Evolutionary conservation across 1,140 invertebrate species (phyloP), one percentile per base, ranked within the genome.

Genomic region (Zaprionus camerounensis): DNA sequence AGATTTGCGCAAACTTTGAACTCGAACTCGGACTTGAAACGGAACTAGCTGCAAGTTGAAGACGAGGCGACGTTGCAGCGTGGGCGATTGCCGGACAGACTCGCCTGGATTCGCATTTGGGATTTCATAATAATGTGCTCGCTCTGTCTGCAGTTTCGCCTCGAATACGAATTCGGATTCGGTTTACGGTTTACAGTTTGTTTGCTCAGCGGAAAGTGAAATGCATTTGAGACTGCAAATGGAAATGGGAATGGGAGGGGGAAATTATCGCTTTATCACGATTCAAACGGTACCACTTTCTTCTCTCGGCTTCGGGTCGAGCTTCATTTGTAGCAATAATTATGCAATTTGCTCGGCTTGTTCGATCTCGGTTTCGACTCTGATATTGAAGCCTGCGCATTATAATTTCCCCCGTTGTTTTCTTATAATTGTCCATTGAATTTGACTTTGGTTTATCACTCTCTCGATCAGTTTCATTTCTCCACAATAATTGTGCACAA

Each of bases 271-370:
- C 84, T 88, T 88, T 88, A 88, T 88, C 84, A 88, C 84, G 84
- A 88, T 88, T 88, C 84, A 88, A 88, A 90, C 84, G 84, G 85
- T 88, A 84, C 84, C 81, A 88, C 84, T 88, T 88, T 87, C 83
- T 87, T 87, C 64, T 69, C n/a, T 20, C 59, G 76, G 69, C 73
- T 74, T 76, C 81, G 80, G 28, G 44, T 58, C 31, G 63, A 84
- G 81, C 84, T 88, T 90, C 84, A 88, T 88, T 88, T 88, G 84
- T 81, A 76, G 81, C 81, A 88, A 88, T 88, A 88, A 88, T 88
- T 88, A 88, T 88, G 84, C 84, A 88, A 88, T 88, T 88, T 90
- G 85, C 85, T 88, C 7, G 55, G 38, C 70, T 67, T 22, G 75
- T 73, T 71, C 22, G 17, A 12, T 58, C 38, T 28, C 6, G 22